A percentile compares a stretch with the other conserved stretches of the same genome.
Conservation (phyloP, 2,888 invertebrate species). For the Tiphia femorata region DNA sequence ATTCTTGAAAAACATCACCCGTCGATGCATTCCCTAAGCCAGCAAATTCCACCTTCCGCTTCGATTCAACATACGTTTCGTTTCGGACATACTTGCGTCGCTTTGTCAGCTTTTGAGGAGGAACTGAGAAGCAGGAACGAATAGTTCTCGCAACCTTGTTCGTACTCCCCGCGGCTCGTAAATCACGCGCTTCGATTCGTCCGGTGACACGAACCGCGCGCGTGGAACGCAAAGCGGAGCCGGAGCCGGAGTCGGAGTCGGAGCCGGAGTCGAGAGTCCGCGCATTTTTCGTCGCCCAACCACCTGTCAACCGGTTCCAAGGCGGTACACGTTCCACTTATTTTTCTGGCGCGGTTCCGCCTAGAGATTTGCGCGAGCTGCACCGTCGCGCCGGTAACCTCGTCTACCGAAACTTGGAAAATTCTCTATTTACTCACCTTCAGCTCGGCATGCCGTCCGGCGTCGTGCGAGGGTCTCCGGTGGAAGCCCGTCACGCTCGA, state of each 20-base stretch:
- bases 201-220: too few species aligned
- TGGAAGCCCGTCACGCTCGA: slow-evolving; percentile 49
- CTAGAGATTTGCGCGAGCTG: background rate
- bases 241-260: too few species aligned
- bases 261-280: background rate
- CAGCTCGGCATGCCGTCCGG: slow-evolving; percentile 39
- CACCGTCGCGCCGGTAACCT: background rate
- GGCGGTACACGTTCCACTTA: slow-evolving; percentile 4
- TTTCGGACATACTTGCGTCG: too few species aligned
- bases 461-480: slow-evolving; percentile 43
- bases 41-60: too few species aligned
- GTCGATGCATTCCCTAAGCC: too few species aligned
- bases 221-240: too few species aligned
- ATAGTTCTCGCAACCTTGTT: background rate
- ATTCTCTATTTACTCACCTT: slow-evolving; percentile 30
- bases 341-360: background rate
- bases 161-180: background rate
- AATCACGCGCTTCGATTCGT: too few species aligned
- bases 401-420: background rate
- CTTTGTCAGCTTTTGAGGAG: too few species aligned
- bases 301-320: slow-evolving; percentile 14
- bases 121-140: too few species aligned
- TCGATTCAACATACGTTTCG: too few species aligned
- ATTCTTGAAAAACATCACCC: too few species aligned
- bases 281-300: slow-evolving; percentile 3